phyloP scores from a whole-genome alignment of 2,113 vertebrate genomes.

The Thermophis baileyi region DNA sequence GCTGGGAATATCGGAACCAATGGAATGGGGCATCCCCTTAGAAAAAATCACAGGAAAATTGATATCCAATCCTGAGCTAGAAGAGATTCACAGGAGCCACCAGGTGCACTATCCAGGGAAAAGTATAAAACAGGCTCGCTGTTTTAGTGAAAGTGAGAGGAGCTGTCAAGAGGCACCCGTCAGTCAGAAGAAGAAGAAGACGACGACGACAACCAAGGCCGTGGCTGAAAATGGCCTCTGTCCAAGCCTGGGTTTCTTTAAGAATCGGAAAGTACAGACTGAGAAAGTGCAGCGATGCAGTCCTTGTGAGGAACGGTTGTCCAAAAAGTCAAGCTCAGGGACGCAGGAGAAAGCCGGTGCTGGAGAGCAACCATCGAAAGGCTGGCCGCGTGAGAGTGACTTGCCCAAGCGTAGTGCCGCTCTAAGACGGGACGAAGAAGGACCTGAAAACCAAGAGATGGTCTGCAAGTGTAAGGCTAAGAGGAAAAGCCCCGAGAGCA shows the following conservation, averaged over 20 bases:
- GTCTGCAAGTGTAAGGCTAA: not conserved
- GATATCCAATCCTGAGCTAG: not conserved
- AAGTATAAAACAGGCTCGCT: not conserved
- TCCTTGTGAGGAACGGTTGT: not conserved
- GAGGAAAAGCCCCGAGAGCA: not conserved
- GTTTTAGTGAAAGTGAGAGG: not conserved
- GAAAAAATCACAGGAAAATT: not conserved
- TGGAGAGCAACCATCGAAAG: not conserved
- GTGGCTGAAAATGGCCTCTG: not conserved
- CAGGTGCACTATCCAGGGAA: not conserved
- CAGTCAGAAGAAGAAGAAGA: not conserved
- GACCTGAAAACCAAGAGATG: not conserved
- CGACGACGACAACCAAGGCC: not conserved
- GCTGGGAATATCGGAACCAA: not conserved
- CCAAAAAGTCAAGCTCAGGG: not conserved
- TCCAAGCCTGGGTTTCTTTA: not conserved
- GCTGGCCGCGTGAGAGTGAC: not conserved
- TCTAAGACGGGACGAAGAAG: slow-evolving; percentile 1
- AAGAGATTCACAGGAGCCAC: not conserved
- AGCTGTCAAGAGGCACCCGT: not conserved
- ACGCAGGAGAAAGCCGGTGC: not conserved
- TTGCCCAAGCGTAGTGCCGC: not conserved
- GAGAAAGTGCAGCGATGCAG: not conserved
- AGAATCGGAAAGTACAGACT: not conserved
- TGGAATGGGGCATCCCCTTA: not conserved